phyloP scores from a whole-genome alignment of 2,888 invertebrate species.

The Acanthoscelides obtectus region DNA sequence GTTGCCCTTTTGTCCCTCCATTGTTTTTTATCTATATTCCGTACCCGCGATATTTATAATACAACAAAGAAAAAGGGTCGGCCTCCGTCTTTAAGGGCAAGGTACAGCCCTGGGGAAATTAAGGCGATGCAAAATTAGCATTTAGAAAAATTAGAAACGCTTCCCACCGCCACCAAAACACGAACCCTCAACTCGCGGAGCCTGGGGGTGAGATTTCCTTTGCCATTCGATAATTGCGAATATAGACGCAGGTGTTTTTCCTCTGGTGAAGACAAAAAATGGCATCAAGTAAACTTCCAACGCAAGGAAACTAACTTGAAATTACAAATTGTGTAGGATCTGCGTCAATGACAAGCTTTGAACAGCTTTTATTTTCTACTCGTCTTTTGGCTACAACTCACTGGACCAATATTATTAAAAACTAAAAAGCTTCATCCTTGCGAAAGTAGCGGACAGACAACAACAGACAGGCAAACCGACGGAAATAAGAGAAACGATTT shows the following conservation, averaged over 20 bases:
- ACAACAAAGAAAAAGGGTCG: neutral
- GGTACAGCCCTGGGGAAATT: slow-evolving; percentile 41
- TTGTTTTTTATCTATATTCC: neutral
- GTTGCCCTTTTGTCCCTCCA: neutral
- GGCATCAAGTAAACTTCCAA: too few species aligned
- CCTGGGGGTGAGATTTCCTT: neutral
- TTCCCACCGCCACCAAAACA: neutral
- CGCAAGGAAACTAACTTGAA: too few species aligned
- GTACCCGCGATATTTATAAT: neutral
- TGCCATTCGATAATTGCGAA: neutral
- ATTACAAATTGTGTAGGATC: too few species aligned
- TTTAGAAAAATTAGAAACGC: slow-evolving; percentile 32
- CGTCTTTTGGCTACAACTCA: too few species aligned
- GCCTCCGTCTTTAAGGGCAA: slow-evolving; percentile 23
- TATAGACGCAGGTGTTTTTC: neutral
- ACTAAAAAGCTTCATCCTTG: too few species aligned
- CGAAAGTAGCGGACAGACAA: too few species aligned
- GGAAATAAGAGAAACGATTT: too few species aligned
- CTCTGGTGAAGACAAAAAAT: neutral
- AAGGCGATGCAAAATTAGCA: slow-evolving; percentile 42
- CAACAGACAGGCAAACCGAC: too few species aligned
- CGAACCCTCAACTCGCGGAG: neutral
- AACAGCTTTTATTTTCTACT: too few species aligned
- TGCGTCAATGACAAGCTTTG: too few species aligned
- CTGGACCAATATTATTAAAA: too few species aligned